Percentiles rank a stretch among this genome's conserved stretches.
phyloP scores from a whole-genome alignment of 2,888 invertebrate genomes.

The Bimastos eiseni region DNA sequence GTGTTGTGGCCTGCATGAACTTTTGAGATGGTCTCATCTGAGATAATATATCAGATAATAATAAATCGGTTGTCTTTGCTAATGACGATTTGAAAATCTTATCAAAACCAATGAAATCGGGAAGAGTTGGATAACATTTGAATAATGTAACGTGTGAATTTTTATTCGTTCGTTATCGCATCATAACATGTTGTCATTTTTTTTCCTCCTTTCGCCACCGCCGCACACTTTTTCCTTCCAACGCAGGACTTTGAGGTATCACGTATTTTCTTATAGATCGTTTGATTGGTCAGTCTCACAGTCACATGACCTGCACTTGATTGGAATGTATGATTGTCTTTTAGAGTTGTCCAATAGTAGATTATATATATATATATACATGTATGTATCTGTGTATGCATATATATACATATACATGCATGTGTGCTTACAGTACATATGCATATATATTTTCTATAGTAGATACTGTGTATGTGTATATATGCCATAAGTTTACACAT shows the following conservation, averaged over 20 bases:
- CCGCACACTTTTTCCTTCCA: constrained; percentile 20
- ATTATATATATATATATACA: constrained; percentile 28
- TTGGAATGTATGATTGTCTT: constrained; percentile 29
- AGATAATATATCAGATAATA: not conserved
- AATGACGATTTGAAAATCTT: not conserved
- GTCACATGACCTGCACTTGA: constrained; percentile 33
- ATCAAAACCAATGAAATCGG: not conserved
- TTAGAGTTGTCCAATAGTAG: constrained; percentile 19
- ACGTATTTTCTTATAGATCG: constrained; percentile 32
- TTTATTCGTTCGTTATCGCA: not conserved
- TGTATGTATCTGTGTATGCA: constrained; percentile 31
- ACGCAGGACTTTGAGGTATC: constrained; percentile 83
- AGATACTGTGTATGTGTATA: constrained; percentile 25
- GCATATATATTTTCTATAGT: constrained; percentile 24
- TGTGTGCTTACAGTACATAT: constrained; percentile 20
- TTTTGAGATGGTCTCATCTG: constrained; percentile 46
- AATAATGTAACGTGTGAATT: not conserved
- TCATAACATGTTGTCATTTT: not conserved
- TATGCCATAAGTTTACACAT: constrained; percentile 22
- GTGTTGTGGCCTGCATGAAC: constrained; percentile 42
- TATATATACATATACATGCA: constrained; percentile 30
- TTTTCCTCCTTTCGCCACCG: not conserved
- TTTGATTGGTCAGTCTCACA: constrained; percentile 31
- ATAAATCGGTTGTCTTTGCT: constrained; percentile 19
- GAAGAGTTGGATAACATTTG: not conserved